Evolutionary conservation across 2,113 vertebrate genomes (phyloP).

Genomic region (Oncorhynchus nerka): DNA sequence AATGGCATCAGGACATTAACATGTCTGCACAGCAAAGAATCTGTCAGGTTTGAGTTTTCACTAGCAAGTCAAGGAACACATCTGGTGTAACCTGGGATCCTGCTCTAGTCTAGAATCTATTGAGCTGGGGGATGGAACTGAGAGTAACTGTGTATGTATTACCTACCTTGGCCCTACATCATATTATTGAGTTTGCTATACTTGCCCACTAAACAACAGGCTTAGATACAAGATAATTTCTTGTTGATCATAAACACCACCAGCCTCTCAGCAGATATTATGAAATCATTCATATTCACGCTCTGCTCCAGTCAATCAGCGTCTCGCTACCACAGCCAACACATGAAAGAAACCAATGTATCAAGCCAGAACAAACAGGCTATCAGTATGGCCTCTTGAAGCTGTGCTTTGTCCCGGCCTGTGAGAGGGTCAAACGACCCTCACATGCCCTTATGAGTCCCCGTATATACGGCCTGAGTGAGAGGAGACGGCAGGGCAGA

Average conservation of each 20-base stretch:
- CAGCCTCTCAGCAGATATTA: not conserved
- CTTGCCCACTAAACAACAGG: not conserved
- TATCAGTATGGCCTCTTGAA: not conserved
- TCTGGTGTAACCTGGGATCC: constrained; percentile 11
- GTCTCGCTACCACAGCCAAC: not conserved
- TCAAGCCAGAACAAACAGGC: constrained; percentile 19
- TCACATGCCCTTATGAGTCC: not conserved
- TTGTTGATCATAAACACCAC: constrained; percentile 2
- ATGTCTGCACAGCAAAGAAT: not conserved
- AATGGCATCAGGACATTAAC: not conserved
- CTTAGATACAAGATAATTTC: not conserved
- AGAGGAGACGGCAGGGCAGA: not conserved
- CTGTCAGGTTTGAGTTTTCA: constrained; percentile 5
- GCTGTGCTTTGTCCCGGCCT: not conserved
- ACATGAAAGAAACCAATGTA: not conserved
- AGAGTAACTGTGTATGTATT: not conserved
- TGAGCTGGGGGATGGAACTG: not conserved
- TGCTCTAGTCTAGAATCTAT: not conserved
- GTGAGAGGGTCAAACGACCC: not conserved
- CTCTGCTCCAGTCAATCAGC: constrained; percentile 1
- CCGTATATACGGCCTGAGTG: constrained; percentile 14
- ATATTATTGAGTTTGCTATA: constrained; percentile 13
- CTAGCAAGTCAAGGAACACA: constrained; percentile 10
- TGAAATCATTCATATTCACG: not conserved
- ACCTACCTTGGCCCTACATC: constrained; percentile 16